Conservation (phyloP, 2,888 invertebrate genomes). For the Heliconius charithonia region DNA sequence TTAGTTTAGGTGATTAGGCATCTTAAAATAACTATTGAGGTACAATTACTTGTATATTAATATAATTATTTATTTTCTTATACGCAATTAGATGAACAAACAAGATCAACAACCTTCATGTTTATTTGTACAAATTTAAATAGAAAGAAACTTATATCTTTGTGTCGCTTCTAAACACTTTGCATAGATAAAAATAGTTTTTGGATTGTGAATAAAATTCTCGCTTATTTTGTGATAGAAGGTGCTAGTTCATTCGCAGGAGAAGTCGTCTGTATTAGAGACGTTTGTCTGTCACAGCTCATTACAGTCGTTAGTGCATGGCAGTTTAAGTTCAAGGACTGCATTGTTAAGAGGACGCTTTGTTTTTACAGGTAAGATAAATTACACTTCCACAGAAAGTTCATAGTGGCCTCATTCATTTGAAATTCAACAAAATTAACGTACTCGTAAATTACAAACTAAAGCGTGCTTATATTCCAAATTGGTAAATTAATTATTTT, state of each 20-base stretch:
- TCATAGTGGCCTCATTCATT: neutral
- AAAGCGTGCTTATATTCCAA: neutral
- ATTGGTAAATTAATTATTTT: neutral
- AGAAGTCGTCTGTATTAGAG: conserved; percentile 61
- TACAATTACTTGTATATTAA: neutral
- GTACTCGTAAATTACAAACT: neutral
- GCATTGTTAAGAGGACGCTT: conserved; percentile 48
- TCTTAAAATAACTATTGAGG: too few relatives aligned
- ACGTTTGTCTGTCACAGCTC: conserved; percentile 53
- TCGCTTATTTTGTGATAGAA: conserved; percentile 60
- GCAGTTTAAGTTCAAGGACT: conserved; percentile 74
- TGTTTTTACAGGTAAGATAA: conserved; percentile 62
- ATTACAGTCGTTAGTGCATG: conserved; percentile 53
- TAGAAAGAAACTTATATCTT: conserved; percentile 26
- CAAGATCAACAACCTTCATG: conserved; percentile 40
- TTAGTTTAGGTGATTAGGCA: too few relatives aligned
- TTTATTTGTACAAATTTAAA: conserved; percentile 35
- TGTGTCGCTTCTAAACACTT: conserved; percentile 36
- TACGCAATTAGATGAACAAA: neutral
- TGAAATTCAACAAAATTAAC: conserved; percentile 1
- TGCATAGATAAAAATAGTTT: conserved; percentile 66
- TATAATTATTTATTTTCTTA: neutral
- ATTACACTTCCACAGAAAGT: conserved; percentile 5
- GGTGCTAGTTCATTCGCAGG: conserved; percentile 64
- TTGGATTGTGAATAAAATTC: conserved; percentile 71